phyloP scores from a whole-genome alignment of 1,140 invertebrate species.

The Drosophila punjabiensis region DNA sequence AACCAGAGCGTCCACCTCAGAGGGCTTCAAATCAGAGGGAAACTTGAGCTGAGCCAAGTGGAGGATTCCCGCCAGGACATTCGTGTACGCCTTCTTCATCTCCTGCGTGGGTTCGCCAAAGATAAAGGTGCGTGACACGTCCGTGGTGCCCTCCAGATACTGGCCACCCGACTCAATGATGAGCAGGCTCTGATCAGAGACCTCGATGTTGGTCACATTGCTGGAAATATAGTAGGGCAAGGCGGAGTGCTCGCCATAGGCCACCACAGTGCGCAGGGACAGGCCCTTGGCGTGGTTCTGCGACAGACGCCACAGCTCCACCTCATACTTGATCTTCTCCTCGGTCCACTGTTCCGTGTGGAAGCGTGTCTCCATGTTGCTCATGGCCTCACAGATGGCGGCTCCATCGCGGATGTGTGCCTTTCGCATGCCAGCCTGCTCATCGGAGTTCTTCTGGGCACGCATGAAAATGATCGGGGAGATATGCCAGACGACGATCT shows the following conservation, averaged over 20 bases:
- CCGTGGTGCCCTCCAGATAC: slow-evolving; percentile 95
- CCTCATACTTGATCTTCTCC: slow-evolving; percentile 88
- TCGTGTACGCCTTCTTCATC: slow-evolving; percentile 94
- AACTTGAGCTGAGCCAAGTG: slow-evolving; percentile 89
- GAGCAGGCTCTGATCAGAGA: slow-evolving; percentile 89
- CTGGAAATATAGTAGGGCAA: slow-evolving; percentile 96
- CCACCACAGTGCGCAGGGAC: slow-evolving; percentile 95
- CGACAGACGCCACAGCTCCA: slow-evolving; percentile 89
- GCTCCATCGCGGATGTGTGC: slow-evolving; percentile 95
- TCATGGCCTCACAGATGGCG: slow-evolving; percentile 95
- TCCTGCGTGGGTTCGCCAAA: slow-evolving; percentile 92
- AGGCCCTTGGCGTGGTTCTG: slow-evolving; percentile 90
- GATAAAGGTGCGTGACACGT: slow-evolving; percentile 96
- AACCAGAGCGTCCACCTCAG: slow-evolving; percentile 91
- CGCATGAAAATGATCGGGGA: slow-evolving; percentile 94
- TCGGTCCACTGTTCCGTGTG: slow-evolving; percentile 88
- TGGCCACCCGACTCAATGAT: slow-evolving; percentile 91
- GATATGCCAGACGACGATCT: slow-evolving; percentile 87
- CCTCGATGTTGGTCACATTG: slow-evolving; percentile 89
- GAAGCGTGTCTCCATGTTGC: slow-evolving; percentile 91
- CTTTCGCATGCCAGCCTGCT: slow-evolving; percentile 94
- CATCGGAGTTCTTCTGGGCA: slow-evolving; percentile 93
- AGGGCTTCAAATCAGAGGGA: slow-evolving; percentile 88
- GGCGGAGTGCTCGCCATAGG: slow-evolving; percentile 94
- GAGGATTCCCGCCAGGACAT: slow-evolving; percentile 95